These are phyloP conservation scores for Lethocerus indicus DNA, from an alignment of 1,140 invertebrate genomes.

Conservation along the genomic window DNA sequence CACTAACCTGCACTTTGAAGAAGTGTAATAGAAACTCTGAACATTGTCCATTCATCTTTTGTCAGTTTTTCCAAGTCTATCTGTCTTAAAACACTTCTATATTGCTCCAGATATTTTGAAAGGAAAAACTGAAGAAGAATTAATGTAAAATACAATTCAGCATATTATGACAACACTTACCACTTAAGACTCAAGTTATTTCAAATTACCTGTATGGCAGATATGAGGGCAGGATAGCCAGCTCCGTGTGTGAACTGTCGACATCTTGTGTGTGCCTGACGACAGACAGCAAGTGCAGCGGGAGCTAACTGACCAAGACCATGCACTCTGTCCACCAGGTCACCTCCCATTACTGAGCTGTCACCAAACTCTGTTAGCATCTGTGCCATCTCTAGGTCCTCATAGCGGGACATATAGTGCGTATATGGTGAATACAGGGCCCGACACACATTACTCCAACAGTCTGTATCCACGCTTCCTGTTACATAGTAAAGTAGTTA, in stretches of 20 bases:
- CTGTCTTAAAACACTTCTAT: conserved; percentile 18
- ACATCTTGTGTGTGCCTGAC: neutral
- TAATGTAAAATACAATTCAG: neutral
- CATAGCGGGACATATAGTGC: too few species aligned
- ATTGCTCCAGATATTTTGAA: conserved; percentile 39
- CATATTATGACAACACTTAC: neutral
- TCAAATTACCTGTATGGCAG: neutral
- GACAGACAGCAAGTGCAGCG: too few species aligned
- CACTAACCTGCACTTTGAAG: conserved; percentile 44
- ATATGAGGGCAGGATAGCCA: neutral
- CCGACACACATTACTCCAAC: too few species aligned
- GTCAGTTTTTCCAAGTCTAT: conserved; percentile 22
- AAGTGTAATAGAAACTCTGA: conserved; percentile 48
- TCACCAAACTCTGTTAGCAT: too few species aligned
- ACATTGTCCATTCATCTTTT: conserved; percentile 47
- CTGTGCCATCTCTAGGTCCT: too few species aligned
- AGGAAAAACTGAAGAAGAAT: conserved; percentile 20
- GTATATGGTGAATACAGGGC: too few species aligned
- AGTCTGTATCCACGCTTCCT: too few species aligned
- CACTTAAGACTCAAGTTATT: neutral
- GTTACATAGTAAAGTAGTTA: too few species aligned
- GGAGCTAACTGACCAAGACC: too few species aligned
- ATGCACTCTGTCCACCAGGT: too few species aligned
- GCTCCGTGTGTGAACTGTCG: neutral
- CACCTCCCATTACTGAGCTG: too few species aligned